A percentile compares a stretch with the other conserved stretches of the same genome.
These are phyloP conservation scores for Murina feae DNA, from an alignment of 2,113 vertebrate species.

Conservation along the genomic window DNA sequence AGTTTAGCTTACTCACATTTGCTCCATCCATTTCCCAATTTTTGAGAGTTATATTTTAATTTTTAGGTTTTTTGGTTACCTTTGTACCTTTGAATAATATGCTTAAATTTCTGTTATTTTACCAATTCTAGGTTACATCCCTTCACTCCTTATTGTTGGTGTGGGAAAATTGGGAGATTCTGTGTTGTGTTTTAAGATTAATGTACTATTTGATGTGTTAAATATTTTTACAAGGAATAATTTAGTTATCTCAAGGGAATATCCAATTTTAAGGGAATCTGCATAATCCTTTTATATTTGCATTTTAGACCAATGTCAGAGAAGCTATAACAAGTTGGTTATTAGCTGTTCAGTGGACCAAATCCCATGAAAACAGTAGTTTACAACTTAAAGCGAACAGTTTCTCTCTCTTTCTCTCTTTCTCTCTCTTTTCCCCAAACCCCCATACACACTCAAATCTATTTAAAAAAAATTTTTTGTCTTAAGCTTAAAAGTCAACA, in stretches of 20 bases:
- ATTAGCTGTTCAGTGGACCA: background rate
- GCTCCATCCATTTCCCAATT: background rate
- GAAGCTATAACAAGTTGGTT: background rate
- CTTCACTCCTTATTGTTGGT: background rate
- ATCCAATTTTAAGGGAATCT: slow-evolving; percentile 8
- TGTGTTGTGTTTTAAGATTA: slow-evolving; percentile 2
- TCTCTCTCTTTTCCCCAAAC: too few relatives aligned
- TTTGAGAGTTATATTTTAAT: background rate
- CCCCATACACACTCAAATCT: background rate
- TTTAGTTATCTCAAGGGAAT: slow-evolving; percentile 9
- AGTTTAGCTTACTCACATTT: background rate
- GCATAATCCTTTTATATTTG: background rate
- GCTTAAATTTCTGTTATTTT: slow-evolving; percentile 21
- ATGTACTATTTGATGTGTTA: background rate
- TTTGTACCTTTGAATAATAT: background rate
- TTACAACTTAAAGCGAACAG: background rate
- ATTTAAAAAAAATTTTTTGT: background rate
- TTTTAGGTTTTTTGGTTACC: background rate
- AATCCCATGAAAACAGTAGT: background rate
- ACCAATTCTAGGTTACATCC: background rate
- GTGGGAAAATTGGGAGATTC: background rate
- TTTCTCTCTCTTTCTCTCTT: background rate
- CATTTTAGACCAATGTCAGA: background rate
- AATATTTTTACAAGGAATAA: slow-evolving; percentile 28
- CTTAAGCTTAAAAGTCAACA: background rate